A percentile compares a stretch with the other conserved stretches of the same genome.
These are phyloP conservation scores for Noctilio leporinus DNA, from an alignment of 2,113 vertebrate species.

Conservation along the genomic window DNA sequence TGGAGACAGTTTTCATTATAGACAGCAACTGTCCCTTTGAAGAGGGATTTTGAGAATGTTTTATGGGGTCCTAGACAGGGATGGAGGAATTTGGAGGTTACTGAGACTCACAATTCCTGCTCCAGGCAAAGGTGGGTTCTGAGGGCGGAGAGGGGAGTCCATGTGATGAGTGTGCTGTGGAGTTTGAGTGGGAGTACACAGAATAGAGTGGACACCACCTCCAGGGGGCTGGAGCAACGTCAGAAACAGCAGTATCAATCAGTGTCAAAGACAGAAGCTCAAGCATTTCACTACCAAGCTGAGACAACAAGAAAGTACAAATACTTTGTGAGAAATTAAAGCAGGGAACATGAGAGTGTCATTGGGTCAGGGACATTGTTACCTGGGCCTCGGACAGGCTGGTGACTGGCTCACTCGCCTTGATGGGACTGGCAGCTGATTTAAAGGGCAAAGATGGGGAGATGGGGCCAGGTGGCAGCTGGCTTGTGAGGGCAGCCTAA, in stretches of 20 bases:
- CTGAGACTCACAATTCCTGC: neutral
- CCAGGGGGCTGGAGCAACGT: neutral
- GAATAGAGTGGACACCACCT: fast-evolving
- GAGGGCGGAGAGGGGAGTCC: neutral
- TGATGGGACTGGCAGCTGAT: neutral
- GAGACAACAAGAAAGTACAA: neutral
- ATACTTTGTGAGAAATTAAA: neutral
- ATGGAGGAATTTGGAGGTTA: neutral
- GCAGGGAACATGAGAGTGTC: no score
- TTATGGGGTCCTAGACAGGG: neutral
- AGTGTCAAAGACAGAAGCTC: neutral
- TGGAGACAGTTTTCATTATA: neutral
- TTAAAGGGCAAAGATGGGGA: neutral
- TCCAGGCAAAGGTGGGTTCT: neutral
- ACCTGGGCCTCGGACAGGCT: no score
- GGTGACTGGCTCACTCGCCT: neutral
- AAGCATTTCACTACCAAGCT: neutral
- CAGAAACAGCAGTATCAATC: neutral
- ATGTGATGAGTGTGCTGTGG: neutral
- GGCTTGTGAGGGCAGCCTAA: neutral
- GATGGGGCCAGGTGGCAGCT: neutral
- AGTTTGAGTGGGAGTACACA: neutral
- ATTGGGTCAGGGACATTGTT: neutral
- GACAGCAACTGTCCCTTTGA: neutral
- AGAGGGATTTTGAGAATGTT: neutral